phyloP scores from a whole-genome alignment of 2,113 vertebrate species.

The Neomonachus schauinslandi region DNA sequence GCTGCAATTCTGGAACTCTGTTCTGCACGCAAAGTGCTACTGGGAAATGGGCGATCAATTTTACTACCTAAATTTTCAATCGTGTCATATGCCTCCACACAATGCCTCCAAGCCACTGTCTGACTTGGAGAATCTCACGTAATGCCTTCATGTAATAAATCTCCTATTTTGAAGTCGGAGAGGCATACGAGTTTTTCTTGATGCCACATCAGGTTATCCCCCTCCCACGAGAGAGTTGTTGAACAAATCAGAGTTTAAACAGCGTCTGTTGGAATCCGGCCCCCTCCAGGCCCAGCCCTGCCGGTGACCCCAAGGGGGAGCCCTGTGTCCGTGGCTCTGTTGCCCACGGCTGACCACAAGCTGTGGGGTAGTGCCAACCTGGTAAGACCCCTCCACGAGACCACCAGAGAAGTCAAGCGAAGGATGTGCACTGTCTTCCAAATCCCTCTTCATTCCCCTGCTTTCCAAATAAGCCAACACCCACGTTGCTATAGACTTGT shows the following conservation, averaged over 20 bases:
- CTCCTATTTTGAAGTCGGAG: slow-evolving; percentile 9
- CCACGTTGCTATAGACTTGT: not conserved
- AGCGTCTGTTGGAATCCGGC: fast-evolving
- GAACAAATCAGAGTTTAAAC: not conserved
- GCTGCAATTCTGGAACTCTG: not conserved
- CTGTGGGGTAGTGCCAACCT: not conserved
- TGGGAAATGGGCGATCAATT: not conserved
- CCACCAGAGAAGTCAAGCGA: not conserved
- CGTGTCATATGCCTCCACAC: not conserved
- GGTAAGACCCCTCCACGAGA: not conserved
- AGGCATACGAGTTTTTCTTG: not conserved
- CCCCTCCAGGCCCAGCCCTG: not conserved
- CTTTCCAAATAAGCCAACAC: not conserved
- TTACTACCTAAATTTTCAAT: slow-evolving; percentile 22
- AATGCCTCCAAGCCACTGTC: not conserved
- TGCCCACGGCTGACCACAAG: not conserved
- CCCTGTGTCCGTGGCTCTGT: not conserved
- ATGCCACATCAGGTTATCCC: not conserved
- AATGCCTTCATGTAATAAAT: not conserved
- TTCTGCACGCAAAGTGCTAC: not conserved
- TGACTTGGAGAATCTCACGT: not conserved
- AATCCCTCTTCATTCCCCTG: not conserved
- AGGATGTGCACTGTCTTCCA: not conserved
- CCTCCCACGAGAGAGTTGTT: not conserved
- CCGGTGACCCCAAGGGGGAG: not conserved